Conservation (phyloP, 2,888 invertebrate genomes). For the Sinhomidia bicolor region DNA sequence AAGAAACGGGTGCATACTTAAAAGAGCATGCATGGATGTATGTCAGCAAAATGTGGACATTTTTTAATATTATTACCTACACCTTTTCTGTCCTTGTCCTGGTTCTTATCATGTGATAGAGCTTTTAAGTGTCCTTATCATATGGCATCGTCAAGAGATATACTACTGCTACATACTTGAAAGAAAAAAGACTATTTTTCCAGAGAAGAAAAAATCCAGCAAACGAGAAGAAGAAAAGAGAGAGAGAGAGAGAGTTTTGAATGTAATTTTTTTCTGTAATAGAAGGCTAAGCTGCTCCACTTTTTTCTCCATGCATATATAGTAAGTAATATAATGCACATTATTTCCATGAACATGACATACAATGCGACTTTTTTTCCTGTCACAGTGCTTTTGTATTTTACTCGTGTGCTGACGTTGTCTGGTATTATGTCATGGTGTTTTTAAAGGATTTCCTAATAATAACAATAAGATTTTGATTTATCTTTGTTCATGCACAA, state of each 20-base stretch:
- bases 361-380: neutral
- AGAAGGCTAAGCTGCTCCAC: no score
- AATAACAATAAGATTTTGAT: neutral
- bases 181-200: neutral
- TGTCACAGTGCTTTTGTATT: no score
- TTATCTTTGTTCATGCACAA: no score
- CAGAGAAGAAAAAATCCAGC: no score
- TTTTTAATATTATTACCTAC: no score
- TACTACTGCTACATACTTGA: neutral
- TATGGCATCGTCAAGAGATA: no score
- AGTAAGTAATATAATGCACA: neutral
- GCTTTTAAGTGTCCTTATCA: neutral
- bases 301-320: neutral
- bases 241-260: neutral
- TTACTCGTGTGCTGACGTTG: neutral
- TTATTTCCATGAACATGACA: neutral
- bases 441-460: neutral
- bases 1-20: no score
- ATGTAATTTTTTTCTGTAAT: slow-evolving; percentile 7
- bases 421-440: no score
- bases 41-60: neutral
- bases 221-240: neutral
- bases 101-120: neutral
- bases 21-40: neutral
- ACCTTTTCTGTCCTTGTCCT: neutral